Evolutionary conservation across 2,888 invertebrate species (phyloP).

Genomic region (Siphonodentalium dalli): DNA sequence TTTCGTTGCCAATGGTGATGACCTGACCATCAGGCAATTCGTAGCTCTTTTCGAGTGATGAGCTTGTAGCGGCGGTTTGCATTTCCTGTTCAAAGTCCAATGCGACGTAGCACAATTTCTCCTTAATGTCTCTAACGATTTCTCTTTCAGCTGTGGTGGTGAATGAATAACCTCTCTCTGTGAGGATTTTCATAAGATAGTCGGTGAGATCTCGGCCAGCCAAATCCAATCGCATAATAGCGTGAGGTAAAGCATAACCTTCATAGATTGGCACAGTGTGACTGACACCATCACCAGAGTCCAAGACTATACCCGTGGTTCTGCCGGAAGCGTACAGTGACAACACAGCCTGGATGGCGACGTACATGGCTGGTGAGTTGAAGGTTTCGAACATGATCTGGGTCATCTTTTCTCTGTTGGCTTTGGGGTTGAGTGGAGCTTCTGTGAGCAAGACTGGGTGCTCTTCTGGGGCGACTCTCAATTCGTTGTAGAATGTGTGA

Average conservation of each 20-base stretch:
- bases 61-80: constrained; percentile 64
- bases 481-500: constrained; percentile 65
- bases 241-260: constrained; percentile 69
- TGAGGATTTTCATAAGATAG: constrained; percentile 67
- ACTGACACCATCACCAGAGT: constrained; percentile 91
- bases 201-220: constrained; percentile 58
- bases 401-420: constrained; percentile 95
- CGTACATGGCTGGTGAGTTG: constrained; percentile 85
- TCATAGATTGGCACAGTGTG: constrained; percentile 81
- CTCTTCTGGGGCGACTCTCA: constrained; percentile 94
- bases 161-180: constrained; percentile 65
- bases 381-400: constrained; percentile 68
- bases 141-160: constrained; percentile 72
- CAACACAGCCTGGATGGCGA: constrained; percentile 91
- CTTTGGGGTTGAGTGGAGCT: constrained; percentile 84
- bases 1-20: constrained; percentile 29
- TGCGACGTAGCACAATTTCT: constrained; percentile 90
- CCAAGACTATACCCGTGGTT: constrained; percentile 91
- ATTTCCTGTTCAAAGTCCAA: constrained; percentile 94
- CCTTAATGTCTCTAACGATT: constrained; percentile 94
- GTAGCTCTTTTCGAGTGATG: constrained; percentile 32
- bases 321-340: constrained; percentile 92
- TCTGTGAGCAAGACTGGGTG: constrained; percentile 90
- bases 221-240: constrained; percentile 38
- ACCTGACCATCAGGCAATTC: constrained; percentile 45